Evolutionary conservation across 1,140 invertebrate species (phyloP), one percentile per base, ranked within the genome.

Genomic region (Hyles euphorbiae): DNA sequence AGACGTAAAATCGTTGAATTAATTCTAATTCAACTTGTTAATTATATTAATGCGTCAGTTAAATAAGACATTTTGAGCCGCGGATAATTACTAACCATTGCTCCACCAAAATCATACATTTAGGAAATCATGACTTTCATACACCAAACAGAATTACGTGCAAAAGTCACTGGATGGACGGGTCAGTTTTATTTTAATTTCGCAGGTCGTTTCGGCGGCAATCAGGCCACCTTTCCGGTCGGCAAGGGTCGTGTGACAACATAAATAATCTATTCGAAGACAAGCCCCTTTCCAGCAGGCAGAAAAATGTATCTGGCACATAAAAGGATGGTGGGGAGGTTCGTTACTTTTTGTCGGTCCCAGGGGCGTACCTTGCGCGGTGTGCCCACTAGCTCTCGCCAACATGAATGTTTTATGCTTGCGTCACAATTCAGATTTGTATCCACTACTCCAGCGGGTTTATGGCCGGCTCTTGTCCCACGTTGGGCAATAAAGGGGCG

Each of bases 281-380:
- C 70, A 74, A 74, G 67, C 68, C 60, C 47, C 70, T 63, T 74
- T 67, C 56, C 65, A 60, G 64, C 63, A 65, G 71, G 56, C 68
- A 68, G 74, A 78, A 79, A 86, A 77, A 83, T 78, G 75, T 85
- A 81, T 81, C 68, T 73, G 68, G 60, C 71, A 74, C 69, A 72
- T 81, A 81, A 81, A 80, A 78, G 75, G 68, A 76, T 72, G 72
- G 64, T 68, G 67, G 60, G 65, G 57, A 50, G 78, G 76, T 84
- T 86, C 80, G 81, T 86, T 86, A 83, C 76, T 64, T 84, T 84
- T 84, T 84, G 83, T 84, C 61, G 69, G 60, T 72, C 83, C 73
- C 83, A 46, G 50, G 83, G 78, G 81, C 65, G 65, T 64, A 60
- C 67, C 75, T 77, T 67, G 60, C 60, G 65, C 61, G 43, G 58